A percentile compares a stretch with the other conserved stretches of the same genome.
Evolutionary conservation across 2,888 invertebrate genomes (phyloP).

Genomic region (Stratiomys singularior): DNA sequence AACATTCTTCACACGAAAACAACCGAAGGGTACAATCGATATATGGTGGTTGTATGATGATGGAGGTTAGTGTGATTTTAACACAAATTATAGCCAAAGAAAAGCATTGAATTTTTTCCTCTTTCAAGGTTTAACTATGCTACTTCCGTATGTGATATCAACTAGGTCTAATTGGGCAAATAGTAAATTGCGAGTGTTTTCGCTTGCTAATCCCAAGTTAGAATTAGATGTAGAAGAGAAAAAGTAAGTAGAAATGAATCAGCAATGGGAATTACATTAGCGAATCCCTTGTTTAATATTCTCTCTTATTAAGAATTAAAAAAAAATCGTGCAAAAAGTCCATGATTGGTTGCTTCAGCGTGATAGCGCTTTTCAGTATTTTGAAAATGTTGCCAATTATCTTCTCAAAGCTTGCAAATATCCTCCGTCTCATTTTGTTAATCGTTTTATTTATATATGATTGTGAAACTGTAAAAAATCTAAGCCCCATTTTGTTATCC

Average conservation of each 20-base stretch:
- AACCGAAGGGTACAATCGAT: conserved; percentile 85
- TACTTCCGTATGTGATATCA: conserved; percentile 86
- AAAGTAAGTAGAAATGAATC: conserved; percentile 80
- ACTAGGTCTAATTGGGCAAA: conserved; percentile 80
- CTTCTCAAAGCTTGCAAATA: too few relatives aligned
- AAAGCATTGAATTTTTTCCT: neutral
- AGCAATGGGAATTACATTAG: too few relatives aligned
- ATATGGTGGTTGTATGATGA: conserved; percentile 98
- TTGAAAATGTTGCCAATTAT: too few relatives aligned
- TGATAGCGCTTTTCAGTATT: too few relatives aligned
- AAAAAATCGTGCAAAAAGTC: too few relatives aligned
- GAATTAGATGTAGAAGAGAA: conserved; percentile 84
- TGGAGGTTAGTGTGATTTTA: conserved; percentile 70
- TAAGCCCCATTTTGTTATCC: neutral
- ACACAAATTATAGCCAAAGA: neutral
- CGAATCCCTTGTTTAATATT: too few relatives aligned
- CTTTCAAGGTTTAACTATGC: conserved; percentile 73
- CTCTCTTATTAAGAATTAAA: too few relatives aligned
- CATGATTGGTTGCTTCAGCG: too few relatives aligned
- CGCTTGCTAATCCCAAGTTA: conserved; percentile 81
- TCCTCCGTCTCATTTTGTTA: too few relatives aligned
- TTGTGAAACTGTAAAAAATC: neutral
- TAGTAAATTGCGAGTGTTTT: conserved; percentile 83
- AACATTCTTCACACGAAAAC: conserved; percentile 80
- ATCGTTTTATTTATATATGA: too few relatives aligned